Conservation (phyloP, 2,888 invertebrate genomes). For the Netelia melanura region DNA sequence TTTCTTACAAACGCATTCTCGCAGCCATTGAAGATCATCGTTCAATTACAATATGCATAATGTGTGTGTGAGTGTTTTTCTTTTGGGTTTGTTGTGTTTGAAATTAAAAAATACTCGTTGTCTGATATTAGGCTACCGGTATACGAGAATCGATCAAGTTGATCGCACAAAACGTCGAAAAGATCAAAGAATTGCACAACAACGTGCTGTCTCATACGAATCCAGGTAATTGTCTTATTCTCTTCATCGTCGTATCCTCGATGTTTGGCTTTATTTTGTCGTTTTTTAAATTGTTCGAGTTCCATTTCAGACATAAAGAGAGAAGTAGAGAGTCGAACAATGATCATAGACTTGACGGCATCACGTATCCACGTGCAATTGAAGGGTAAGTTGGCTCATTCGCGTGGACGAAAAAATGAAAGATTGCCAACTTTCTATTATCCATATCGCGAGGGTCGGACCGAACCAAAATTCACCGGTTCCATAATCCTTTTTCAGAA, state of each 20-base stretch:
- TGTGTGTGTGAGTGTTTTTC: too few species aligned
- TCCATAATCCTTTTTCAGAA: slow-evolving; percentile 72
- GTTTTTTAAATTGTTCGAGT: neutral
- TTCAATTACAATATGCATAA: too few species aligned
- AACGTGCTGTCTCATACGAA: slow-evolving; percentile 81
- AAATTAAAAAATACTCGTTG: neutral
- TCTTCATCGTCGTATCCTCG: neutral
- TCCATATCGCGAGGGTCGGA: neutral
- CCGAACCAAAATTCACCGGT: neutral
- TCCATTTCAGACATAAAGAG: slow-evolving; percentile 86
- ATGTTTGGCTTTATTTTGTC: neutral
- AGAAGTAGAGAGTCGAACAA: slow-evolving; percentile 87
- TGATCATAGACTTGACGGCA: slow-evolving; percentile 86
- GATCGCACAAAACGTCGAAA: slow-evolving; percentile 79
- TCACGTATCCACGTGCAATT: slow-evolving; percentile 86
- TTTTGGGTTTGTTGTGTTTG: too few species aligned
- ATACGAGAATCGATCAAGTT: slow-evolving; percentile 82
- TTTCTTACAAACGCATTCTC: neutral
- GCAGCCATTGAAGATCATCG: too few species aligned
- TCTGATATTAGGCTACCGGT: slow-evolving; percentile 80
- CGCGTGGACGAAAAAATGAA: neutral
- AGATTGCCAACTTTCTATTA: too few species aligned
- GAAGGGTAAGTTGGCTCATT: slow-evolving; percentile 82
- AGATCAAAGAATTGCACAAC: slow-evolving; percentile 85
- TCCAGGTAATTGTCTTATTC: slow-evolving; percentile 75